Conservation (phyloP, 2,113 vertebrate genomes). For the Mus spicilegus region DNA sequence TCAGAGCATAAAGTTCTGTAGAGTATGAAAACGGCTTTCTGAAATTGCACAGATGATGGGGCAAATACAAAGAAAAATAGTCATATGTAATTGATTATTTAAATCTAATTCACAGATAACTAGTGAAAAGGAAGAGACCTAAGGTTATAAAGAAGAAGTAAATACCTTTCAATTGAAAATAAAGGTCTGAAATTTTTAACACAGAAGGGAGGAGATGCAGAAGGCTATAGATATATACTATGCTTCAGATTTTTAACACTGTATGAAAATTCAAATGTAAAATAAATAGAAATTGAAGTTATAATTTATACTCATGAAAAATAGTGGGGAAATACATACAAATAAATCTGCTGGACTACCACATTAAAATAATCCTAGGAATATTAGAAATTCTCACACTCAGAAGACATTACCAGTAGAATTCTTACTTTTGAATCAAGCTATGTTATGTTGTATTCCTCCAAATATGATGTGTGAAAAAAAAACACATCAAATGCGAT, state of each 20-base stretch:
- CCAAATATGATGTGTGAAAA: not conserved
- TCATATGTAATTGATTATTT: not conserved
- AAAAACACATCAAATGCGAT: not conserved
- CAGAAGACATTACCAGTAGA: not conserved
- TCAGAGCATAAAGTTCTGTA: not conserved
- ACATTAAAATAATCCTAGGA: not conserved
- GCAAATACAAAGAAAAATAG: not conserved
- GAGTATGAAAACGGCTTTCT: not conserved
- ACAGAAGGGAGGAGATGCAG: not conserved
- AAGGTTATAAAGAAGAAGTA: not conserved
- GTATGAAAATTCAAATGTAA: not conserved
- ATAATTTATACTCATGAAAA: not conserved
- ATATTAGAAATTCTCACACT: not conserved
- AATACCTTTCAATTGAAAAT: constrained; percentile 15
- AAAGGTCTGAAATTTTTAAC: not conserved
- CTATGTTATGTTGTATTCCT: not conserved
- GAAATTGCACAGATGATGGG: not conserved
- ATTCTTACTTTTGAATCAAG: not conserved
- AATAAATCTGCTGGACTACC: not conserved
- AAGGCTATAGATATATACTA: not conserved
- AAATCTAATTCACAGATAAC: not conserved
- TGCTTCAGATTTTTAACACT: not conserved
- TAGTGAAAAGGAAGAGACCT: not conserved
- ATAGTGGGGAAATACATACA: not conserved
- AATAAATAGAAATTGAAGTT: not conserved